A percentile compares a stretch with the other conserved stretches of the same genome.
These are phyloP conservation scores for Ophthalmolycus amberensis DNA, from an alignment of 2,113 vertebrate species.

Conservation along the genomic window DNA sequence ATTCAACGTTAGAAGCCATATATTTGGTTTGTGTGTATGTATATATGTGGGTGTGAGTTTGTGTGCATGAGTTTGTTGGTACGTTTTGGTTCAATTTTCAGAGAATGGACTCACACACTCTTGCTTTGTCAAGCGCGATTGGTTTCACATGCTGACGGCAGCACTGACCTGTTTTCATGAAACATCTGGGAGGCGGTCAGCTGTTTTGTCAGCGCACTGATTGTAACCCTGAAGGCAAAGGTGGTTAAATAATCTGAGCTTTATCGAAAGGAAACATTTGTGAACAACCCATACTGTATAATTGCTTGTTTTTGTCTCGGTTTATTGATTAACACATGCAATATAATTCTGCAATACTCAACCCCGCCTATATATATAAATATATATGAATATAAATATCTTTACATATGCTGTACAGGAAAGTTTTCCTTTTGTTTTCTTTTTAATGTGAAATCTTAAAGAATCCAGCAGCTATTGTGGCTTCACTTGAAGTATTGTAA, in stretches of 20 bases:
- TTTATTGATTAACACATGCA: constrained; percentile 84
- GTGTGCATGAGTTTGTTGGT: constrained; percentile 67
- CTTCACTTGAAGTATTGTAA: constrained; percentile 80
- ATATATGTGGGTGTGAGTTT: constrained; percentile 72
- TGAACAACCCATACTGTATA: constrained; percentile 80
- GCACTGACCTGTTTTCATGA: constrained; percentile 60
- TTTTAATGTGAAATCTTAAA: constrained; percentile 78
- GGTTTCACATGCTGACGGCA: constrained; percentile 65
- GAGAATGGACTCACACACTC: constrained; percentile 70
- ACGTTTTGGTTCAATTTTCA: constrained; percentile 69
- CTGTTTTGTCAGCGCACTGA: constrained; percentile 60
- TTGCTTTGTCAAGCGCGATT: constrained; percentile 60
- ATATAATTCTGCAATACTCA: constrained; percentile 86
- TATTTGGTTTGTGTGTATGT: constrained; percentile 81
- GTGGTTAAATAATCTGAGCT: constrained; percentile 75
- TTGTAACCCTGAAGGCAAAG: constrained; percentile 72
- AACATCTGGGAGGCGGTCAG: constrained; percentile 63
- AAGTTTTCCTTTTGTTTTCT: constrained; percentile 70
- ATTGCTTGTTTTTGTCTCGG: constrained; percentile 82
- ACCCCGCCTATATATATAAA: constrained; percentile 83
- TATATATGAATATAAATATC: constrained; percentile 81
- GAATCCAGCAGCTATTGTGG: constrained; percentile 83
- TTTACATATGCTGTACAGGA: constrained; percentile 82
- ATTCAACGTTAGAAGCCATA: constrained; percentile 89
- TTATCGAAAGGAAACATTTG: constrained; percentile 74